phyloP scores from a whole-genome alignment of 1,140 invertebrate genomes.

The Pygmarrhopalites habei region DNA sequence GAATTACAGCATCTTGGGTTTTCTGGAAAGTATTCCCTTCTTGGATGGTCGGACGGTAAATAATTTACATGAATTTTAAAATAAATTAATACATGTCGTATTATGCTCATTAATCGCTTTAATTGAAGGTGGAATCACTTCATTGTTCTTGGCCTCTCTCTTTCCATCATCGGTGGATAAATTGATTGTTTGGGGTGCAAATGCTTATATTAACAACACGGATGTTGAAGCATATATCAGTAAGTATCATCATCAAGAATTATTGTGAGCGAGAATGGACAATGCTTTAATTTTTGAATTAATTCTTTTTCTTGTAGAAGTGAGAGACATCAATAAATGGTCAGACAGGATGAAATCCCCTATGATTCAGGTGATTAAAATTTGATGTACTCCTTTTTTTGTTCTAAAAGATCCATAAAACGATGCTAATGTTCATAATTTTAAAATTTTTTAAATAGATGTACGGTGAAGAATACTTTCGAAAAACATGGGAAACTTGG shows the following conservation, averaged over 20 bases:
- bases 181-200: slow-evolving; percentile 68
- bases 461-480: slow-evolving; percentile 45
- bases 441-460: too few relatives aligned
- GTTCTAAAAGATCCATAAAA: too few relatives aligned
- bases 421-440: too few relatives aligned
- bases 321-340: slow-evolving; percentile 43
- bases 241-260: slow-evolving; percentile 37
- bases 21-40: slow-evolving; percentile 62
- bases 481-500: slow-evolving; percentile 40
- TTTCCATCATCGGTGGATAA: slow-evolving; percentile 60
- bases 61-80: too few relatives aligned
- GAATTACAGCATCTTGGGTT: background rate
- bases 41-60: slow-evolving; percentile 90
- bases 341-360: slow-evolving; percentile 43
- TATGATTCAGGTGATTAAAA: too few relatives aligned
- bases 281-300: background rate
- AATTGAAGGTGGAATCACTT: slow-evolving; percentile 76
- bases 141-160: slow-evolving; percentile 63
- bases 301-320: slow-evolving; percentile 21
- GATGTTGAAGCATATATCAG: slow-evolving; percentile 60
- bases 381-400: too few relatives aligned
- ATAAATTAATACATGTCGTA: too few relatives aligned
- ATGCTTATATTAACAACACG: slow-evolving; percentile 61
- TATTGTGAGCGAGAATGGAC: background rate
- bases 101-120: too few relatives aligned